These are phyloP conservation scores for Tragelaphus strepsiceros DNA, from an alignment of 2,113 vertebrate species.

Conservation along the genomic window DNA sequence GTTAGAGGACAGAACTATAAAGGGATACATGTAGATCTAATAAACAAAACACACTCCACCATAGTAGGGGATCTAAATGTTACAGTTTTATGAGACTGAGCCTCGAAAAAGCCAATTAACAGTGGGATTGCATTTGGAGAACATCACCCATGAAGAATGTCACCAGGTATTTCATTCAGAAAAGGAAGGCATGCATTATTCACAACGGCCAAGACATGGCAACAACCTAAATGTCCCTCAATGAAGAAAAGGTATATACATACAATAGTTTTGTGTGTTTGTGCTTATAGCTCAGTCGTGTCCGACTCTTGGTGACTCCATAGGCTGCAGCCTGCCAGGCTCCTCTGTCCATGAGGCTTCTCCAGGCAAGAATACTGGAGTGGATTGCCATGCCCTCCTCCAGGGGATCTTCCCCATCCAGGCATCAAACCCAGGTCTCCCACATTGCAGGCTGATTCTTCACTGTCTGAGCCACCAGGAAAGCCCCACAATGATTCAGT, in stretches of 20 bases:
- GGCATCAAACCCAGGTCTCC: not conserved
- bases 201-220: not conserved
- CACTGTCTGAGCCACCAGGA: not conserved
- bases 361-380: not conserved
- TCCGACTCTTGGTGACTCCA: accelerated
- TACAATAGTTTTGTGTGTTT: not conserved
- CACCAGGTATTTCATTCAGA: not conserved
- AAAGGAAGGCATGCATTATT: not conserved
- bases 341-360: not conserved
- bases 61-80: not conserved
- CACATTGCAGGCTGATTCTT: not conserved
- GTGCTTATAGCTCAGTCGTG: not conserved
- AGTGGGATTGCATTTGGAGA: not conserved
- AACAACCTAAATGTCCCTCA: not conserved
- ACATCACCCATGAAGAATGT: not conserved
- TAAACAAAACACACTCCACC: not conserved
- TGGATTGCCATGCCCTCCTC: not conserved
- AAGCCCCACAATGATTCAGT: not conserved
- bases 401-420: not conserved
- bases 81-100: not conserved
- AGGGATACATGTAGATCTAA: not conserved
- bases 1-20: not conserved
- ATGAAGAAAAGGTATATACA: not conserved
- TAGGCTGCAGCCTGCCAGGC: not conserved
- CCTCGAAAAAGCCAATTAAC: not conserved